These are phyloP conservation scores for Drosophila sproati DNA, from an alignment of 1,140 invertebrate species.

Conservation along the genomic window DNA sequence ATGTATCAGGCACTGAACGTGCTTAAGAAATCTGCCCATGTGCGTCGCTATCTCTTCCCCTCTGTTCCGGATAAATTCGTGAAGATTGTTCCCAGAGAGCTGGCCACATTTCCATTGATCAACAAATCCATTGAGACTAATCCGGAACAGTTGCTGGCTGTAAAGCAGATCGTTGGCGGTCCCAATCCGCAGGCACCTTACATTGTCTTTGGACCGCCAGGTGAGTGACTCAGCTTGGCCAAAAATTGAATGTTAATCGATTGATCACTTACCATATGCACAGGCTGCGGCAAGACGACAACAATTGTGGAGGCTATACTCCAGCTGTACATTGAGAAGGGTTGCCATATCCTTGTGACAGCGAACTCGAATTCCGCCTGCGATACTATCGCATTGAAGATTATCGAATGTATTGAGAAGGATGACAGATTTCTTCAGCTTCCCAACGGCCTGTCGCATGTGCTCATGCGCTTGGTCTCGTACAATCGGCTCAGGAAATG, in stretches of 20 bases:
- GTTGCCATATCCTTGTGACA: conserved; percentile 87
- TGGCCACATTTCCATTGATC: conserved; percentile 25
- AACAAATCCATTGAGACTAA: conserved; percentile 57
- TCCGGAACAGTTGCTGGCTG: conserved; percentile 68
- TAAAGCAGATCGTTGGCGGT: conserved; percentile 61
- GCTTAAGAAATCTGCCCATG: not conserved
- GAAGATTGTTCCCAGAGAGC: not conserved
- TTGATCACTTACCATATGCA: not conserved
- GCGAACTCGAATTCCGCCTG: conserved; percentile 92
- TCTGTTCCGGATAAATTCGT: not conserved
- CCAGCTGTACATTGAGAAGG: conserved; percentile 81
- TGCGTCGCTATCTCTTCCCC: conserved; percentile 8
- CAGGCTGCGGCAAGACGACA: conserved; percentile 90
- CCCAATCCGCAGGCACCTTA: conserved; percentile 61
- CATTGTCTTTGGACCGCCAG: conserved; percentile 77
- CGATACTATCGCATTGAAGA: conserved; percentile 88
- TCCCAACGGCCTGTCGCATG: not conserved
- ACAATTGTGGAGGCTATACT: conserved; percentile 90
- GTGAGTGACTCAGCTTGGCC: conserved; percentile 24
- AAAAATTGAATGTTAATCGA: not conserved
- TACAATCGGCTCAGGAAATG: conserved; percentile 61
- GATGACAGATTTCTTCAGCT: conserved; percentile 22
- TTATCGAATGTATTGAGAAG: conserved; percentile 84
- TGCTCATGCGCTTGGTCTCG: conserved; percentile 40
- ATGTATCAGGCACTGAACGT: conserved; percentile 24